A percentile compares a stretch with the other conserved stretches of the same genome.
Conservation (phyloP, 1,140 invertebrate species). For the Lepidurus apus region DNA sequence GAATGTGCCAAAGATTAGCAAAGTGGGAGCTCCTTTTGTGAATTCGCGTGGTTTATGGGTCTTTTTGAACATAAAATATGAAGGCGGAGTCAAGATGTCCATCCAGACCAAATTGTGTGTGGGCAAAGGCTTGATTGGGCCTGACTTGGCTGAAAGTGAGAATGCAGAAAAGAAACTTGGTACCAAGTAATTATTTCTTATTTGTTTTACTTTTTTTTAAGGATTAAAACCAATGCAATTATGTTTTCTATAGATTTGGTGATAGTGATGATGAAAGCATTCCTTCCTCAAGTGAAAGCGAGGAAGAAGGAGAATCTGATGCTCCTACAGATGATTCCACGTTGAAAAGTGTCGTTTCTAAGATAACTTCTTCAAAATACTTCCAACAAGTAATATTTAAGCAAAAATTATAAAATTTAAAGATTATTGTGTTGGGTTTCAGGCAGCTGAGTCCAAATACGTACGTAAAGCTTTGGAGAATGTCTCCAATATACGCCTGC, state of each 20-base stretch:
- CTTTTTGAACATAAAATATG: not conserved
- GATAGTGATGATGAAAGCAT: conserved; percentile 4
- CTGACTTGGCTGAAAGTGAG: not conserved
- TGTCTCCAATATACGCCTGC: conserved; percentile 22
- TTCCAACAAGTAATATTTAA: conserved; percentile 30
- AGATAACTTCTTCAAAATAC: conserved; percentile 25
- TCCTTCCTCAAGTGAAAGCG: not conserved
- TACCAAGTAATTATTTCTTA: not conserved
- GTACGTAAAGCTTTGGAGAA: conserved; percentile 27
- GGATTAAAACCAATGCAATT: not conserved
- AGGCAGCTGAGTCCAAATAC: conserved; percentile 29
- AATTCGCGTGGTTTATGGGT: conserved; percentile 15
- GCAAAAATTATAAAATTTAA: too few relatives aligned
- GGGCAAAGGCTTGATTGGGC: not conserved
- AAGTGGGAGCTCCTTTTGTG: not conserved
- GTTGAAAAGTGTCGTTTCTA: conserved; percentile 16
- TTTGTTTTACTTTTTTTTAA: not conserved
- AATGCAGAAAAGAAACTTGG: not conserved
- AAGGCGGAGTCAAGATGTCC: not conserved
- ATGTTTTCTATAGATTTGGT: not conserved
- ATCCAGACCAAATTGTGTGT: not conserved
- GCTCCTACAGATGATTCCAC: not conserved
- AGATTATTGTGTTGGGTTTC: not conserved
- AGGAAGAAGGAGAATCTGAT: not conserved
- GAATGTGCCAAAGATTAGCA: not conserved